phyloP scores from a whole-genome alignment of 2,113 vertebrate genomes.

The Vulpes lagopus region DNA sequence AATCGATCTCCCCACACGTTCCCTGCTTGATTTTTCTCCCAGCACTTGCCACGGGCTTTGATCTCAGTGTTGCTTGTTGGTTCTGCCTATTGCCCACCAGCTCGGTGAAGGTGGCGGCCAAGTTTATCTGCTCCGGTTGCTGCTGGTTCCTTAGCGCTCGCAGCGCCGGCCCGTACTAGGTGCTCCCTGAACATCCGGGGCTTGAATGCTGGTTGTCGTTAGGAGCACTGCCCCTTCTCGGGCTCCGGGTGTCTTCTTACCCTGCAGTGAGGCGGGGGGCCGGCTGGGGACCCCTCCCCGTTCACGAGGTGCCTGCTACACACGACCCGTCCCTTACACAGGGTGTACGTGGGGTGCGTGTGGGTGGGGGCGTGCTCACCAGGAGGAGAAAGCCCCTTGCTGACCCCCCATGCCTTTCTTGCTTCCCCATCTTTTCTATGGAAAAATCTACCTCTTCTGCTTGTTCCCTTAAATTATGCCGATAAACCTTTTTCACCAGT shows the following conservation, averaged over 20 bases:
- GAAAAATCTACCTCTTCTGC: background rate
- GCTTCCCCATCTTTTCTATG: background rate
- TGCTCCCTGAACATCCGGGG: background rate
- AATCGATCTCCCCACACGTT: accelerated
- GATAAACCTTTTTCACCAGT: background rate
- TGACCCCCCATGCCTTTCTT: background rate
- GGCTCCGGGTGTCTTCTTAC: background rate
- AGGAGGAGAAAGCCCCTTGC: background rate
- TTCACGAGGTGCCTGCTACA: background rate
- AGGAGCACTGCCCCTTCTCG: background rate
- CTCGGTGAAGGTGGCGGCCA: accelerated
- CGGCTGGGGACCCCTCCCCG: accelerated
- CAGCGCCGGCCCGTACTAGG: background rate
- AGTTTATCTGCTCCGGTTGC: background rate
- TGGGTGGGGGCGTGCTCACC: accelerated
- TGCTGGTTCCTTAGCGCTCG: background rate
- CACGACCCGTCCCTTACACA: accelerated
- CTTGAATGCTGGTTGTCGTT: too few relatives aligned
- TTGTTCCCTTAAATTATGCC: background rate
- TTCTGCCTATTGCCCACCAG: background rate
- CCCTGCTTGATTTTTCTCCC: background rate
- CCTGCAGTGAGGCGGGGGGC: background rate
- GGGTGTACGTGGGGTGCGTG: too few relatives aligned
- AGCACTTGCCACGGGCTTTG: accelerated
- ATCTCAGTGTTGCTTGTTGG: accelerated